Base-by-base conservation (phyloP, 2,888 invertebrate species). In the Cephus rjabovi region DNA sequence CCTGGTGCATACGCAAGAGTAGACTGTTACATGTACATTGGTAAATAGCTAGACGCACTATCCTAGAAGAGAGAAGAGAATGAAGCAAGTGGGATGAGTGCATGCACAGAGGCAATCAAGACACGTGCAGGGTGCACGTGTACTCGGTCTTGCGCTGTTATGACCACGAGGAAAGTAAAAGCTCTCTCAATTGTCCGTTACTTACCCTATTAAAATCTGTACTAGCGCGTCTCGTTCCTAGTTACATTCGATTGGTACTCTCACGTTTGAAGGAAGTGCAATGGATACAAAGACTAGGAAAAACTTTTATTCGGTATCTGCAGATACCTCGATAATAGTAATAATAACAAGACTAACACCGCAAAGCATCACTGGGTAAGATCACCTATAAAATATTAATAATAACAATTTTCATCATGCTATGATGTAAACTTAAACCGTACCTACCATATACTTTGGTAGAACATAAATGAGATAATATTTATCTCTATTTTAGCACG, bases 101-200 rank as follows among this genome's bases (percentile, higher is more conserved):
- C 33, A 71, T 71, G 33, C 71, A 71, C 71, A 31, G 71, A 9
- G 56, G 56, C 56, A 15, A 23, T 56, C 40, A 23, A 71, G 71
- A 12, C 71, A 71, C 71, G 71, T 71, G 71, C 71, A 71, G 31
- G 33, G 71, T 71, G 71, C 71, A 71, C 71, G 71, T 71, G 71
- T 71, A 71, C 71, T 33, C 15, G 71, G 12, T 71, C 11, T 33
- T 71, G 12, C 71, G 31, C 15, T 33, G 31, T 12, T 71, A 71
- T 15, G 12, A 31, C 30, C 23, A 71, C 11, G 71, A 71, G 71
- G 31, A 71, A 71, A 71, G 71, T 71, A 71, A 71, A 71, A 71
- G 71, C 15, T 23, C 56, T 40, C 40, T 56, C 56, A 56, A 56
- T 56, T 56, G 56, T 56, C 6, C 56, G 56, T 56, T 56, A 56